A percentile compares a stretch with the other conserved stretches of the same genome.
Evolutionary conservation across 2,888 invertebrate genomes (phyloP).

Genomic region (Rotaria socialis): DNA sequence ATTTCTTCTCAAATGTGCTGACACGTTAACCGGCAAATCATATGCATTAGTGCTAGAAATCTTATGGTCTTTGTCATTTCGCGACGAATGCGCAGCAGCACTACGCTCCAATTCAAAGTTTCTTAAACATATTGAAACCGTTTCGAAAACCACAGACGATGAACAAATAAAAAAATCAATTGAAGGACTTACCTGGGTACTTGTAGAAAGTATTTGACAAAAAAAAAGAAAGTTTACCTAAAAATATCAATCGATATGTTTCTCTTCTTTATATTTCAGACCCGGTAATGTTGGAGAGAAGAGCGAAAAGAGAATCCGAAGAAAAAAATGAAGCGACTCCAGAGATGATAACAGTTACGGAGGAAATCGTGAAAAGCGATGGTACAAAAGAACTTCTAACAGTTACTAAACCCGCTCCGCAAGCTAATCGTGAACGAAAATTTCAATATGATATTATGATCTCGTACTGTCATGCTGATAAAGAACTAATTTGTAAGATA

Average conservation of each 20-base stretch:
- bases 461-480: neutral
- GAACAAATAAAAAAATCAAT: neutral
- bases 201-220: neutral
- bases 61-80: neutral
- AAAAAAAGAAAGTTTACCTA: neutral
- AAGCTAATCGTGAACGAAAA: neutral
- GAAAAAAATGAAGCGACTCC: neutral
- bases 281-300: neutral
- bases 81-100: neutral
- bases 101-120: neutral
- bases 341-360: too few relatives aligned
- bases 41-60: neutral
- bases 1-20: neutral
- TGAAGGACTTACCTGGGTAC: neutral
- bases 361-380: neutral
- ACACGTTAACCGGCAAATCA: neutral
- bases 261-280: neutral
- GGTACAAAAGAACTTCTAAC: too few relatives aligned
- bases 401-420: too few relatives aligned
- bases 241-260: neutral
- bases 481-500: neutral
- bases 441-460: conserved; percentile 38
- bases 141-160: neutral
- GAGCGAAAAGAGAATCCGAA: neutral
- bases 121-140: neutral